Evolutionary conservation across 2,797 vertebrate genomes (phyloP).

Genomic region (Platyrinchus mystaceus): DNA sequence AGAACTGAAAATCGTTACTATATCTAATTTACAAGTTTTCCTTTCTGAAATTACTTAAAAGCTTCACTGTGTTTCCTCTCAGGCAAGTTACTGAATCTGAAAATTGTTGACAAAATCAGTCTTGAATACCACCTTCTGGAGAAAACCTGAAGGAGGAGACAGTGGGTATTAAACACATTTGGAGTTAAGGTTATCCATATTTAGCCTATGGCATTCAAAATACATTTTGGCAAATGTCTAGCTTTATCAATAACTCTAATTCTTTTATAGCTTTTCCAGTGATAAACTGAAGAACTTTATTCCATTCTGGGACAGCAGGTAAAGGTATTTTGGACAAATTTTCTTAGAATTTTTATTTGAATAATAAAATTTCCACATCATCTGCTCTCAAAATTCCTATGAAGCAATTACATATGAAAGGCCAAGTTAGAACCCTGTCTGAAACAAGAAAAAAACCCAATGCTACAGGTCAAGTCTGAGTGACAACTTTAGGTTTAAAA

Average conservation of each 20-base stretch:
- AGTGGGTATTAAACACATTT: neutral
- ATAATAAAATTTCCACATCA: neutral
- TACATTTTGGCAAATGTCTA: neutral
- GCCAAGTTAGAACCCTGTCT: neutral
- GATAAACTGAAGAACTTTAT: neutral
- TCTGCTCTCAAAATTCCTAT: neutral
- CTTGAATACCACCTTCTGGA: neutral
- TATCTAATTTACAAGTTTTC: neutral
- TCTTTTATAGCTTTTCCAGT: neutral
- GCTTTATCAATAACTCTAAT: neutral
- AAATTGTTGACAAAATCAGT: neutral
- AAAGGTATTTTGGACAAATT: neutral
- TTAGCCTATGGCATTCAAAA: neutral
- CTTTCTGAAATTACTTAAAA: neutral
- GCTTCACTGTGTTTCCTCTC: neutral
- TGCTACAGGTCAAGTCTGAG: neutral
- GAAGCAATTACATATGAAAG: neutral
- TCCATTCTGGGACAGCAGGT: neutral
- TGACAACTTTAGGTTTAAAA: neutral
- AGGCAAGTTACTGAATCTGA: neutral
- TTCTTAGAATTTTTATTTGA: neutral
- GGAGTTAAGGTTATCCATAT: neutral
- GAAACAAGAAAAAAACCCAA: neutral
- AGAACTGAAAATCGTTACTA: neutral
- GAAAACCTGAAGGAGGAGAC: neutral